Percentiles rank a stretch among this genome's conserved stretches.
Conservation (phyloP, 2,888 invertebrate genomes). For the Encarsia formosa region DNA sequence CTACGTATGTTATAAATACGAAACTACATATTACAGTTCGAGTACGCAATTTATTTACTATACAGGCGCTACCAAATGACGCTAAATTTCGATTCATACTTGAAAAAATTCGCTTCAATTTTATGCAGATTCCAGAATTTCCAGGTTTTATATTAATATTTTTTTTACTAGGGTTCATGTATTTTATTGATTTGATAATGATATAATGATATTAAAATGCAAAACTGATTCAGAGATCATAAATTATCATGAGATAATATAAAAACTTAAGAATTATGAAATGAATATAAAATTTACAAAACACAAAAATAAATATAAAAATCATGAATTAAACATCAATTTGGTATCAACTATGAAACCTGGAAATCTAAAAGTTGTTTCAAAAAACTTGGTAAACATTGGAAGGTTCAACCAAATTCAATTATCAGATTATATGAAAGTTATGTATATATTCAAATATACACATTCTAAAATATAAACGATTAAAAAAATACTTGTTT, state of each 20-base stretch:
- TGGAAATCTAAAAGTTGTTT: constrained; percentile 15
- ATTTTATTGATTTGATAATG: too few relatives aligned
- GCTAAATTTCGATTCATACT: constrained; percentile 12
- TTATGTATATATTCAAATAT: too few relatives aligned
- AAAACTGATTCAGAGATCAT: constrained; percentile 2
- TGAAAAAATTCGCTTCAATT: constrained; percentile 18
- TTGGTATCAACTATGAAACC: constrained; percentile 9
- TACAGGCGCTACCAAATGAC: constrained; percentile 29
- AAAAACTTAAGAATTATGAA: neutral
- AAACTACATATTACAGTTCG: constrained; percentile 42
- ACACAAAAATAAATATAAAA: neutral
- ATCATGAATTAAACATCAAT: constrained; percentile 1
- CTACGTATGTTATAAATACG: constrained; percentile 41
- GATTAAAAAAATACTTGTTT: too few relatives aligned
- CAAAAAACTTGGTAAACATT: constrained; percentile 12
- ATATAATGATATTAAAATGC: neutral
- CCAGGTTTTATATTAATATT: constrained; percentile 16
- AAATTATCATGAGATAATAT: neutral
- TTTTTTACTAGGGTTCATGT: too few relatives aligned
- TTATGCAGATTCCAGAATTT: constrained; percentile 15
- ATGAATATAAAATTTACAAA: neutral
- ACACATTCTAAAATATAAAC: too few relatives aligned
- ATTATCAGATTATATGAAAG: too few relatives aligned
- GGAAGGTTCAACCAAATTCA: constrained; percentile 25
- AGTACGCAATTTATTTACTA: constrained; percentile 28